Evolutionary conservation across 64 coral and sea anemone genomes (phyloP).

Genomic region (Montipora sp.): DNA sequence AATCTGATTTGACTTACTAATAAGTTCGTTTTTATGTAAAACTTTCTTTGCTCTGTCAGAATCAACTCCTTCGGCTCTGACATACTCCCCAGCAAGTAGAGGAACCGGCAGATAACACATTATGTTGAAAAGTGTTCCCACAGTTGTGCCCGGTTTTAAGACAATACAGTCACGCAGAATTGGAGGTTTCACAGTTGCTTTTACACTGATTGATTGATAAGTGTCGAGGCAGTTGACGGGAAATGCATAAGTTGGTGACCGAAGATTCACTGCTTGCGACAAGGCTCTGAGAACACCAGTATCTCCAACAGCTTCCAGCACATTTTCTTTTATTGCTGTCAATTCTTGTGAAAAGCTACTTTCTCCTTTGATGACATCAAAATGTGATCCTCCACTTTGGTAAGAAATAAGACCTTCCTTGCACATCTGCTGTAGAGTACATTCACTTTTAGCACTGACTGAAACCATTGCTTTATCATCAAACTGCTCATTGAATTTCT

Average conservation of each 20-base stretch:
- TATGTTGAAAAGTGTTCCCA: slow-evolving; percentile 78
- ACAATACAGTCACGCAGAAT: slow-evolving; percentile 82
- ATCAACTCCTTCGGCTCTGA: slow-evolving; percentile 78
- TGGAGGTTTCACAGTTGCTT: slow-evolving; percentile 45
- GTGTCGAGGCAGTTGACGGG: slow-evolving; percentile 79
- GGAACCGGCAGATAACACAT: slow-evolving; percentile 68
- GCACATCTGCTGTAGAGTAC: slow-evolving; percentile 71
- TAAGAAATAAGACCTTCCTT: slow-evolving; percentile 61
- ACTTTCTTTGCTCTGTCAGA: slow-evolving; percentile 67
- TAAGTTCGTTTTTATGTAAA: slow-evolving; percentile 77
- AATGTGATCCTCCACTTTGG: slow-evolving; percentile 64
- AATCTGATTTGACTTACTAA: slow-evolving; percentile 65
- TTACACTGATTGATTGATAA: slow-evolving; percentile 61
- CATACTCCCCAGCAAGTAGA: slow-evolving; percentile 85
- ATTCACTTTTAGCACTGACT: slow-evolving; percentile 81
- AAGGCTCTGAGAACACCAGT: slow-evolving; percentile 80
- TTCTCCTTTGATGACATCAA: neutral
- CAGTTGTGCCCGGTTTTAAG: slow-evolving; percentile 79
- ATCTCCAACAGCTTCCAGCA: slow-evolving; percentile 57
- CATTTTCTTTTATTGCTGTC: slow-evolving; percentile 29
- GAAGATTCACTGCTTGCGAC: slow-evolving; percentile 65
- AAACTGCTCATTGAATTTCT: slow-evolving; percentile 73
- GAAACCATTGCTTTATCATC: slow-evolving; percentile 53
- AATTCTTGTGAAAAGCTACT: slow-evolving; percentile 30
- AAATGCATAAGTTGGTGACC: slow-evolving; percentile 75